These are phyloP conservation scores for Halocaridina rubra DNA, from an alignment of 2,888 invertebrate genomes.

Conservation along the genomic window DNA sequence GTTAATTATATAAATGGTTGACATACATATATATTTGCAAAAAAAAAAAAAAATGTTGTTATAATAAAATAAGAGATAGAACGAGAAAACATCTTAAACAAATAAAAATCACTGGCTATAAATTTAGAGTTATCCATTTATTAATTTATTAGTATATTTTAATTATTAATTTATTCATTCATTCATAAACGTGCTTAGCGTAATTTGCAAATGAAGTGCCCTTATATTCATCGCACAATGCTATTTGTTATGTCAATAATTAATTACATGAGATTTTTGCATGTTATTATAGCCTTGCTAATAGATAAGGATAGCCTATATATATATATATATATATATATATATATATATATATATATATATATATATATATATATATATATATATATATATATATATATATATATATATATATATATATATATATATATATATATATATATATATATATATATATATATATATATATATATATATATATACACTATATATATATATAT, in stretches of 20 bases:
- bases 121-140: neutral
- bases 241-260: conserved; percentile 40
- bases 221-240: conserved; percentile 56
- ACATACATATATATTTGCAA: too few relatives aligned
- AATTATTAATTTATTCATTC: too few relatives aligned
- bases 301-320: neutral
- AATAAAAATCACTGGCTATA: neutral
- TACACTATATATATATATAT: neutral
- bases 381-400: conserved; percentile 4
- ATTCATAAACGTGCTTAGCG: too few relatives aligned
- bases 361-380: conserved; percentile 14
- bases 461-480: neutral
- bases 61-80: too few relatives aligned
- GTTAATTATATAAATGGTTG: too few relatives aligned
- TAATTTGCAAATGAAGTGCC: conserved; percentile 51
- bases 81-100: neutral
- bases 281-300: neutral
- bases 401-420: neutral
- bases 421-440: neutral
- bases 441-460: neutral
- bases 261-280: neutral
- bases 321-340: conserved; percentile 11
- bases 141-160: conserved; percentile 27
- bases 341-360: conserved; percentile 17
- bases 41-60: too few relatives aligned